phyloP scores from a whole-genome alignment of 2,888 invertebrate genomes.

The Nemotelus nigrinus region DNA sequence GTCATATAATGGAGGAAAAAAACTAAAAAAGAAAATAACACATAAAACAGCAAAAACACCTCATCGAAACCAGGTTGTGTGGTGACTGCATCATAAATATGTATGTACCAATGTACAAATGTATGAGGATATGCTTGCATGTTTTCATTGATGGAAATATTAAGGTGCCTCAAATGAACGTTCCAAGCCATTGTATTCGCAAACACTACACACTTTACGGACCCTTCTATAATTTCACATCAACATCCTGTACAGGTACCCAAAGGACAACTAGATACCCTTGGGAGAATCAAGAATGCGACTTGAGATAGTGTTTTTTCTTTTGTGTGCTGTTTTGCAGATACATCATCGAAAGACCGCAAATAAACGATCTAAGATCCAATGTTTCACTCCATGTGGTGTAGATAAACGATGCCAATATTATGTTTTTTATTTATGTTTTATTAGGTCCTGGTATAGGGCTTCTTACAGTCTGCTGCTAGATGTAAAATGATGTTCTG shows the following conservation, averaged over 20 bases:
- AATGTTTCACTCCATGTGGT: not conserved
- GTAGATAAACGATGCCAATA: not conserved
- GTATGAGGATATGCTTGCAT: too few relatives aligned
- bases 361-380: slow-evolving; percentile 8
- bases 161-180: slow-evolving; percentile 2
- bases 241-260: slow-evolving; percentile 31
- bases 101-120: too few relatives aligned
- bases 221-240: slow-evolving; percentile 28
- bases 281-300: slow-evolving; percentile 28
- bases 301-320: not conserved
- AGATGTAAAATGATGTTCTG: too few relatives aligned
- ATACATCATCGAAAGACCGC: not conserved
- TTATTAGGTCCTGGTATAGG: too few relatives aligned
- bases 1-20: too few relatives aligned
- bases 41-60: too few relatives aligned
- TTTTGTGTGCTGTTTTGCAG: not conserved
- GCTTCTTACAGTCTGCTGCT: too few relatives aligned
- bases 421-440: too few relatives aligned
- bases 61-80: too few relatives aligned
- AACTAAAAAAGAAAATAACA: too few relatives aligned
- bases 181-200: not conserved
- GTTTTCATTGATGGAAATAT: not conserved
- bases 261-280: slow-evolving; percentile 37
- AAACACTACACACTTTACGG: not conserved
- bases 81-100: too few relatives aligned